Evolutionary conservation across 2,113 vertebrate species (phyloP).

Genomic region (Illadopsis cleaveri): DNA sequence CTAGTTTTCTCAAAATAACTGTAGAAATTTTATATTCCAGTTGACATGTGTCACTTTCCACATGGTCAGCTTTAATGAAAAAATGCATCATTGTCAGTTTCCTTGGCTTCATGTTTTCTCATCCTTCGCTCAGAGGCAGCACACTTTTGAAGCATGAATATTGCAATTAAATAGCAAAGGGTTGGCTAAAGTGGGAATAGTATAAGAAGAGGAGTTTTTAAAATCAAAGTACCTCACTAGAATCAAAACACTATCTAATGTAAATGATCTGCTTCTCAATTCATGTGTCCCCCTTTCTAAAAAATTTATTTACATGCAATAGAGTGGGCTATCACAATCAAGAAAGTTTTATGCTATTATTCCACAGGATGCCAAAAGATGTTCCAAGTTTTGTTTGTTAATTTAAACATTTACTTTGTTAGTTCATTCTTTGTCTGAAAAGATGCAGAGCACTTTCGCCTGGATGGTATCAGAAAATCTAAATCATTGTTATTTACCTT

Average conservation of each 20-base stretch:
- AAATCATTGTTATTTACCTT: not conserved
- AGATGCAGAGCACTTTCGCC: not conserved
- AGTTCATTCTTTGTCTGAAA: not conserved
- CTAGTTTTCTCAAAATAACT: constrained; percentile 25
- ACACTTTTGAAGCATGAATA: not conserved
- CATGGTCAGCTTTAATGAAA: constrained; percentile 29
- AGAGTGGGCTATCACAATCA: not conserved
- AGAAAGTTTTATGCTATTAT: not conserved
- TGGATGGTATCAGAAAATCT: not conserved
- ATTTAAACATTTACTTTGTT: not conserved
- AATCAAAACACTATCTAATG: not conserved
- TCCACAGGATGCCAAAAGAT: not conserved
- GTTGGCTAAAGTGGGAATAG: not conserved
- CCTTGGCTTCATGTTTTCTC: not conserved
- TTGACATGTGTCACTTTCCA: constrained; percentile 4
- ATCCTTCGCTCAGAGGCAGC: not conserved
- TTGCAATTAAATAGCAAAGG: not conserved
- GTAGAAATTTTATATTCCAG: not conserved
- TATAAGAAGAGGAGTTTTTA: not conserved
- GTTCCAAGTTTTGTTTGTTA: not conserved
- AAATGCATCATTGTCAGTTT: not conserved
- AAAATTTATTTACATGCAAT: not conserved
- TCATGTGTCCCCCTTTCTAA: not conserved
- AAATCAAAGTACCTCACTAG: not conserved
- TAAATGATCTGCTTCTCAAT: not conserved